Base-by-base conservation (phyloP, 2,113 vertebrate genomes). In the Triplophysa rosa region DNA sequence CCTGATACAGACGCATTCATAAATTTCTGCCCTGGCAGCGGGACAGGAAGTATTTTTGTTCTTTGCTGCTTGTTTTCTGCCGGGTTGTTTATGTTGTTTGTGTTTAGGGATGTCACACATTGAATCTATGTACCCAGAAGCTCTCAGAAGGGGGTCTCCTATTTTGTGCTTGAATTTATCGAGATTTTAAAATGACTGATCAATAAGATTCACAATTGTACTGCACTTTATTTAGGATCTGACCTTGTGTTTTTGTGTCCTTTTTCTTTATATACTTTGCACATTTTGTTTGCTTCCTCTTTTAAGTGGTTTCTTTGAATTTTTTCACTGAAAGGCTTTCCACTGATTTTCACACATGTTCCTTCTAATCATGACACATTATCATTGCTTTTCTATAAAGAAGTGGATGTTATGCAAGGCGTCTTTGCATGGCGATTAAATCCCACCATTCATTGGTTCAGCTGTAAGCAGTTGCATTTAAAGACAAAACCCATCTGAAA, bases 21-120 rank as follows among this genome's bases (percentile, higher is more conserved):
- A 56, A 40, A 54, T 76, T 59, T 74, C 79, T 78, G 67, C 56
- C 40, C 49, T 65, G 45, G 84, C 78, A 61, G 24, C 26, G 58
- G 56, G 45, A 64, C 73, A 69, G 64, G 24, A 40, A 17, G 58
- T 78, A 73, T 75, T 83, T 49, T 68, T 42, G 78, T 67, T 70
- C 54, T 63, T 63, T 75, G 47, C 49, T 24, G 37, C 52, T 73
- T 74, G 81, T 82, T 78, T 71, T 80, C 75, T 75, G 67, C 24
- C 74, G 77, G 65, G 52, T 66, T 29, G 64, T 24, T 77, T 73
- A 68, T 77, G 77, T 23, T 65, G 19, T 26, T 49, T 77, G 29
- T 77, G 33, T 67, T 37, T 71, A 12, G 42, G 26, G 9, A 45
- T 78, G 45, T 70, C 26, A 33, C 74, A 77, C 49, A 54, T 23